A percentile compares a stretch with the other conserved stretches of the same genome.
Conservation (phyloP, 2,113 vertebrate species). For the Calidris pygmaea region DNA sequence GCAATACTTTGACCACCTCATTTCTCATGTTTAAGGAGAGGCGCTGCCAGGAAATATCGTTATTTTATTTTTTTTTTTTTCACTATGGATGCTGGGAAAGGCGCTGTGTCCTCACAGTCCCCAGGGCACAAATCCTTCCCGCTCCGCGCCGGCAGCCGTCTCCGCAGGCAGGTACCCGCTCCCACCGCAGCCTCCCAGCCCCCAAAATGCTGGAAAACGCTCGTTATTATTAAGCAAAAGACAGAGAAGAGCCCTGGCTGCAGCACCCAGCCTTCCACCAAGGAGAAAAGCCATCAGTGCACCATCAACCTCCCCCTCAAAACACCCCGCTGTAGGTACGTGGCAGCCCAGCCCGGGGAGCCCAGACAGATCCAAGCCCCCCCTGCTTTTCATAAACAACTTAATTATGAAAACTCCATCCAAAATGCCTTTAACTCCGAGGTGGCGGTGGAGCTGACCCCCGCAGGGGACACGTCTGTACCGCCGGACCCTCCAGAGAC, state of each 20-base stretch:
- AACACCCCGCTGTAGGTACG: not conserved
- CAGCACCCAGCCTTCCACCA: not conserved
- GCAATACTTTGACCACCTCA: not conserved
- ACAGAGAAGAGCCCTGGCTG: not conserved
- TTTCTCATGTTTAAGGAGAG: not conserved
- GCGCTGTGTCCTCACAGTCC: not conserved
- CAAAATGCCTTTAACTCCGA: not conserved
- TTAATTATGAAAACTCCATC: not conserved
- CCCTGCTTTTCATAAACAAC: not conserved
- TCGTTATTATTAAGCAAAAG: not conserved
- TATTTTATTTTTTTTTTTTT: not conserved
- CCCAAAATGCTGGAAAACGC: fast-evolving
- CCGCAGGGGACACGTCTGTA: fast-evolving
- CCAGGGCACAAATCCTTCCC: not conserved
- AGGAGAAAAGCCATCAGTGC: not conserved
- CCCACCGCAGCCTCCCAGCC: too few species aligned
- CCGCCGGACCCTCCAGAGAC: fast-evolving
- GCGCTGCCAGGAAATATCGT: not conserved
- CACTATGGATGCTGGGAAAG: not conserved
- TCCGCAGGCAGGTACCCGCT: not conserved
- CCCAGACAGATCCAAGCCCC: not conserved
- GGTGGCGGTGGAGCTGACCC: not conserved
- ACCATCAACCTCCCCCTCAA: not conserved
- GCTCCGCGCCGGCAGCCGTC: fast-evolving
- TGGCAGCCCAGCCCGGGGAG: not conserved